Percentiles rank a stretch among this genome's conserved stretches.
These are phyloP conservation scores for Podilymbus podiceps DNA, from an alignment of 2,113 vertebrate species.

Conservation along the genomic window DNA sequence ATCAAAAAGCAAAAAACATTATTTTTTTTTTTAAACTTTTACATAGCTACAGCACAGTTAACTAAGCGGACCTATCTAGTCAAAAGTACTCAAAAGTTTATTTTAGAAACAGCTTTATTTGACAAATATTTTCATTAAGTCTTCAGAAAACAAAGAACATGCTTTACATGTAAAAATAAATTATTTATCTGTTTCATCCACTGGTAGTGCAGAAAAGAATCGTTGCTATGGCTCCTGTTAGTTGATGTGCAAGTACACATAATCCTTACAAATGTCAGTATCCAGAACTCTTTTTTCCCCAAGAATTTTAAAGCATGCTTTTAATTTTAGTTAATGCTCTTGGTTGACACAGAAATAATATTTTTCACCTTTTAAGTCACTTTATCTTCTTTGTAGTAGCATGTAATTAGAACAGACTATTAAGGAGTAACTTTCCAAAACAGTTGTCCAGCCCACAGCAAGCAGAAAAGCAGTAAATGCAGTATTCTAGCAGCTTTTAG, in stretches of 20 bases:
- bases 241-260: not conserved
- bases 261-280: not conserved
- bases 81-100: not conserved
- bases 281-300: not conserved
- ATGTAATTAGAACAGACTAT: not conserved
- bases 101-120: not conserved
- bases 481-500: not conserved
- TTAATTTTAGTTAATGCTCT: not conserved
- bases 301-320: not conserved
- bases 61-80: not conserved
- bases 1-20: not conserved
- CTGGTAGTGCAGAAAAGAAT: not conserved
- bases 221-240: not conserved
- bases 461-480: not conserved
- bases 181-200: not conserved
- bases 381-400: not conserved
- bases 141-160: not conserved
- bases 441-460: not conserved
- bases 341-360: not conserved
- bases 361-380: not conserved
- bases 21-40: not conserved
- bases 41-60: not conserved
- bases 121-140: not conserved
- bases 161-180: not conserved
- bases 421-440: not conserved